These are phyloP conservation scores for Volucella inflata DNA, from an alignment of 2,888 invertebrate genomes.

Conservation along the genomic window DNA sequence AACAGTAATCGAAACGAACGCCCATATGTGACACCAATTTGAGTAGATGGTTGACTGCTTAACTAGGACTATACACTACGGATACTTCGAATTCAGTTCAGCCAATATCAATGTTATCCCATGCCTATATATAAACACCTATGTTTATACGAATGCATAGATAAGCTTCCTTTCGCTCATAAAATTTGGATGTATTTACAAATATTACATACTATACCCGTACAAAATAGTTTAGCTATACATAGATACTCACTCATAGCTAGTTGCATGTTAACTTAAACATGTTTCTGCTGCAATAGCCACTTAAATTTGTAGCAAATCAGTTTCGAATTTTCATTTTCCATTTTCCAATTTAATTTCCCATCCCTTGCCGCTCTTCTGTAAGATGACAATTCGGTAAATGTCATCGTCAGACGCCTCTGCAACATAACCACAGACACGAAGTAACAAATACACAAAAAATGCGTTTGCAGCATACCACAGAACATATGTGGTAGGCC, in stretches of 20 bases:
- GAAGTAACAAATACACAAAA: constrained; percentile 27
- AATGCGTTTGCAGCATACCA: constrained; percentile 42
- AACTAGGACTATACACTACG: constrained; percentile 28
- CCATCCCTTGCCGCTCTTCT: neutral
- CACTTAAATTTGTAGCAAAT: constrained; percentile 48
- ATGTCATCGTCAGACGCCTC: constrained; percentile 37
- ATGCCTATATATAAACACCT: too few species aligned
- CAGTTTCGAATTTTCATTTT: constrained; percentile 55
- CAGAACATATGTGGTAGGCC: constrained; percentile 37
- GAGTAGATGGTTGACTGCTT: constrained; percentile 33
- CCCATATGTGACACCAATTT: constrained; percentile 47
- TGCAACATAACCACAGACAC: constrained; percentile 23
- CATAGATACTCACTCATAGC: too few species aligned
- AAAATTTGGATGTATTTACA: too few species aligned
- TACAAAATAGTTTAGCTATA: too few species aligned
- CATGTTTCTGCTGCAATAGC: neutral
- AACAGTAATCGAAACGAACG: constrained; percentile 58
- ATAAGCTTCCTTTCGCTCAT: too few species aligned
- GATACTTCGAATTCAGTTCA: neutral
- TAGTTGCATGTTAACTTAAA: too few species aligned
- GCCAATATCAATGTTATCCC: neutral
- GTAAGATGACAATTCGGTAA: constrained; percentile 47
- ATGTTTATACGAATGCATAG: too few species aligned
- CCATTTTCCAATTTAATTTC: neutral
- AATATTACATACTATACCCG: too few species aligned